These are phyloP conservation scores for Phengaris alcon DNA, from an alignment of 2,888 invertebrate genomes.

Conservation along the genomic window DNA sequence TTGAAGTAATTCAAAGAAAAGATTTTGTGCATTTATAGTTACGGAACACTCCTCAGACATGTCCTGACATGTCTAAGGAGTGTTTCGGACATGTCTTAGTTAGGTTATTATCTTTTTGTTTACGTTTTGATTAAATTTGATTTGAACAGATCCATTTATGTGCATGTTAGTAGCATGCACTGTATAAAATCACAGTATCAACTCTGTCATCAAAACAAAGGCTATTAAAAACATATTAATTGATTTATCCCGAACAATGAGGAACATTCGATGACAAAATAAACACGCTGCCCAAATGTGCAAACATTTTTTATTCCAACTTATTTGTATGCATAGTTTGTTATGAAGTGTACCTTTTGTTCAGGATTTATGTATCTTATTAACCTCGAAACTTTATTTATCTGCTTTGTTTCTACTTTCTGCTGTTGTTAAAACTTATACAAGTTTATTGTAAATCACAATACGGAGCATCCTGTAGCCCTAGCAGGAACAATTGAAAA, in stretches of 20 bases:
- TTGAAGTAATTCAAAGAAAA: too few species aligned
- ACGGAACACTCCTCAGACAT: too few species aligned
- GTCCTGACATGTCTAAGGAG: too few species aligned
- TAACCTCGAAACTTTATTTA: not conserved
- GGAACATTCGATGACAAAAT: slow-evolving; percentile 22
- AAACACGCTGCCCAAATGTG: slow-evolving; percentile 20
- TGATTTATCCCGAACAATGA: slow-evolving; percentile 10
- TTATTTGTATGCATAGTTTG: slow-evolving; percentile 5
- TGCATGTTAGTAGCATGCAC: too few species aligned
- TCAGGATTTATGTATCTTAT: slow-evolving; percentile 1
- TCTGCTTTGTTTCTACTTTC: not conserved
- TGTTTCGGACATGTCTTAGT: too few species aligned
- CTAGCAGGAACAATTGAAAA: too few species aligned
- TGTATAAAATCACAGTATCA: not conserved
- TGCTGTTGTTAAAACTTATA: not conserved
- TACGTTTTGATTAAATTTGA: too few species aligned
- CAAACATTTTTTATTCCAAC: not conserved
- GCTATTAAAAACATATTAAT: slow-evolving; percentile 23
- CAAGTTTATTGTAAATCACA: not conserved
- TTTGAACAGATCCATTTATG: too few species aligned
- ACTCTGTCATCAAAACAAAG: slow-evolving; percentile 15
- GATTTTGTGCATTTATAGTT: too few species aligned
- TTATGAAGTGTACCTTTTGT: not conserved
- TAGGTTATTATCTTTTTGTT: too few species aligned
- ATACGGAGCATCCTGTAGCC: too few species aligned